A percentile compares a stretch with the other conserved stretches of the same genome.
Conservation (phyloP, 2,888 invertebrate species). For the Imbricaverruca yamaguchii region DNA sequence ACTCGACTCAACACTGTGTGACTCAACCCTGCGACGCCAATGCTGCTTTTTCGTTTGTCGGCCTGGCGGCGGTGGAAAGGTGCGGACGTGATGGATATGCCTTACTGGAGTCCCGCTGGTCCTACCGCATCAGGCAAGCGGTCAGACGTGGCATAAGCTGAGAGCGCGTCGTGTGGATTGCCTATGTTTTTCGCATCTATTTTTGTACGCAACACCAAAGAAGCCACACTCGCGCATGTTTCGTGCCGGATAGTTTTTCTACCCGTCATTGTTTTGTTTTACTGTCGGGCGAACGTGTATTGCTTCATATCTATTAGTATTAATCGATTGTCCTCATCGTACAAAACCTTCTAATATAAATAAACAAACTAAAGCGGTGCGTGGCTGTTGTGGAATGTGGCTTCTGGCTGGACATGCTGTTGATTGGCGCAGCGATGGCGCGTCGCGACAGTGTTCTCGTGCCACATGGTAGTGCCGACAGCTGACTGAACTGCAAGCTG, state of each 20-base stretch:
- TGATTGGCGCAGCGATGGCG: too few relatives aligned
- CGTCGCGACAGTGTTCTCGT: too few relatives aligned
- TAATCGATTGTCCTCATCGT: constrained; percentile 9
- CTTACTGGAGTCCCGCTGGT: too few relatives aligned
- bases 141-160: too few relatives aligned
- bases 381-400: too few relatives aligned
- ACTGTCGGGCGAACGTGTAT: background rate
- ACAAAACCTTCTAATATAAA: constrained; percentile 18
- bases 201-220: constrained; percentile 16
- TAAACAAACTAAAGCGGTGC: background rate
- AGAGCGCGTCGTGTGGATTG: background rate
- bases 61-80: background rate
- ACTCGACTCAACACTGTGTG: background rate
- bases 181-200: background rate
- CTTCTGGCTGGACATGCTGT: too few relatives aligned
- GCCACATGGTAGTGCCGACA: too few relatives aligned
- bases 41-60: background rate
- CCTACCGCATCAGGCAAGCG: too few relatives aligned
- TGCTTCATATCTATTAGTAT: background rate
- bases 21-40: background rate
- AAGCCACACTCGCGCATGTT: background rate
- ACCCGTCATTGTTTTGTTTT: background rate
- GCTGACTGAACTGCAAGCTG: too few relatives aligned
- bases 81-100: background rate
- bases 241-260: background rate